Conservation (phyloP, 2,113 vertebrate species). For the Marmota flaviventris region DNA sequence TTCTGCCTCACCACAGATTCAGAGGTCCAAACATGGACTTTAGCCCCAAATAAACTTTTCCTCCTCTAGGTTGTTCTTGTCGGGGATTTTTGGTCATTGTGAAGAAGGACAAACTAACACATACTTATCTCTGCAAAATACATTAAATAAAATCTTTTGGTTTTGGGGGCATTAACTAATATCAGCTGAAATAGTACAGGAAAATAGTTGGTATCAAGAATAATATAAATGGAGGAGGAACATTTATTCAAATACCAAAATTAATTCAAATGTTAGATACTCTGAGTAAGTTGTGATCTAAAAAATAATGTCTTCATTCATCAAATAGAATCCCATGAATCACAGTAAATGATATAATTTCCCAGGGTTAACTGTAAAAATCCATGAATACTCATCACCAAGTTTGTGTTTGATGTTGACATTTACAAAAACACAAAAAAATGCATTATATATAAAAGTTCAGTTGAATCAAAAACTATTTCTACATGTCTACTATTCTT, state of each 20-base stretch:
- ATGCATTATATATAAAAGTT: slow-evolving; percentile 25
- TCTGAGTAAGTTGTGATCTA: neutral
- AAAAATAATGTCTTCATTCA: neutral
- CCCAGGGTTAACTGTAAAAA: neutral
- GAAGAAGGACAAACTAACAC: no score
- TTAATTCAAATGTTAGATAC: neutral
- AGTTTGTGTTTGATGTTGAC: neutral
- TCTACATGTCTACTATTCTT: slow-evolving; percentile 52
- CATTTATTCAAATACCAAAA: slow-evolving; percentile 11
- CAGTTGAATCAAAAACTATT: slow-evolving; percentile 40
- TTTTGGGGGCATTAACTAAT: neutral
- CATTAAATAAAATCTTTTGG: neutral
- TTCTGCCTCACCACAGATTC: no score
- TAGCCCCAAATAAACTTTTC: no score
- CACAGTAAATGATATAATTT: neutral
- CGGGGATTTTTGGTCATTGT: no score
- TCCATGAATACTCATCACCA: neutral
- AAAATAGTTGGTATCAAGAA: neutral
- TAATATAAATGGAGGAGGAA: neutral
- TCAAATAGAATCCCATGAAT: neutral
- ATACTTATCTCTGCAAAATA: neutral
- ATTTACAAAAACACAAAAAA: slow-evolving; percentile 25
- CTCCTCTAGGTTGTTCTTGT: no score
- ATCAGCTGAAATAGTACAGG: neutral
- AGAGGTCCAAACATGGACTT: no score